Evolutionary conservation across 2,797 vertebrate species (phyloP), one percentile per base, ranked within the genome.

Genomic region (Mallotus villosus): DNA sequence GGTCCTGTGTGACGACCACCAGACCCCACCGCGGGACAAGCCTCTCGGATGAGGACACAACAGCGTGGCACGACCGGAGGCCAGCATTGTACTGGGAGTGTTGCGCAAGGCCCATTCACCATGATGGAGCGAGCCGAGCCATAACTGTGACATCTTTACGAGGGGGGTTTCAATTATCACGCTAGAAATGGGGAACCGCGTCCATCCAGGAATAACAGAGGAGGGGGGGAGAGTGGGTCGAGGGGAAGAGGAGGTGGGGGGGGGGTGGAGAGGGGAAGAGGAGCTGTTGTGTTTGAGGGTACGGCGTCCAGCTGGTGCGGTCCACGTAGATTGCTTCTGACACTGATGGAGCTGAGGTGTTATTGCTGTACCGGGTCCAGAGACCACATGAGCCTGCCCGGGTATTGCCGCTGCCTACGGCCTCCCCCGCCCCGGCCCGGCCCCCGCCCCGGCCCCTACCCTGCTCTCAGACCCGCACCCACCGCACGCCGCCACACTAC

Each of bases 351-450:
- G 78, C 53, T 0, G 80, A 82, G 74, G 82, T 83, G 78, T 88
- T 91, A 86, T 87, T 87, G 75, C 80, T 89, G 86, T 80, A 85
- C 77, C 29, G 62, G 25, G 79, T 89, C 89, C 88, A 87, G 80
- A 81, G 49, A 83, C 76, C 49, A 17, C 49, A 51, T 14, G 49
- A 51, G 49, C 12, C 49, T 17, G 32, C 32, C 32, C 1, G 32
- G 32, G 32, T 34, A 34, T 8, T 51, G 16, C 14, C 2, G 49
- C 17, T 14, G 49, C 49, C 12, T 51, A 51, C 49, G 1, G 49
- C 49, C 17, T 14, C 12, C 49, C 49, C 49, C 2, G 49, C 49
- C 49, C 2, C 49, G 12, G n/a, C n/a, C n/a, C n/a, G n/a, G n/a
- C n/a, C n/a, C n/a, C n/a, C n/a, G n/a, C n/a, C n/a, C n/a, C n/a